Evolutionary conservation across 2,797 vertebrate genomes (phyloP).

Genomic region (Parotocinclus haroldoi): DNA sequence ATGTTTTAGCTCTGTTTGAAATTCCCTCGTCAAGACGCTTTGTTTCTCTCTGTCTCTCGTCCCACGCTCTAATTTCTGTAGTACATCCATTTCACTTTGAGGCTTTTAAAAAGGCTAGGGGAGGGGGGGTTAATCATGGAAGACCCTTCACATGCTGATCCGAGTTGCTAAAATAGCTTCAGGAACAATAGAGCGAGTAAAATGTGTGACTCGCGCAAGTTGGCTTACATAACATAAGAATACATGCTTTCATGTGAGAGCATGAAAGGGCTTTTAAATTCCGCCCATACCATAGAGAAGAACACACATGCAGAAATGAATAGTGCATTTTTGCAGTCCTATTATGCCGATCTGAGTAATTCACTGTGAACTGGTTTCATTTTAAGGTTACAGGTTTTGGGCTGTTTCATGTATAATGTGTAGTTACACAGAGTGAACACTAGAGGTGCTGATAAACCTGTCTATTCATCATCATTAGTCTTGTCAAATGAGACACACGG

Average conservation of each 20-base stretch:
- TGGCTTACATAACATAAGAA: conserved; percentile 17
- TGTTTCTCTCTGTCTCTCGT: conserved; percentile 7
- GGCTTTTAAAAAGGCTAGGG: conserved; percentile 30
- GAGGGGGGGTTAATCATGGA: conserved; percentile 28
- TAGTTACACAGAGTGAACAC: too few species aligned
- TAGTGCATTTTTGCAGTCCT: too few species aligned
- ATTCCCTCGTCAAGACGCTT: not conserved
- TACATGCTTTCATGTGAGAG: not conserved
- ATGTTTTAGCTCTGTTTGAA: not conserved
- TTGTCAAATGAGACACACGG: too few species aligned
- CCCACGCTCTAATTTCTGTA: conserved; percentile 29
- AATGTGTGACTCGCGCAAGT: conserved; percentile 28
- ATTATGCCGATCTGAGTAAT: too few species aligned
- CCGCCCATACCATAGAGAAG: too few species aligned
- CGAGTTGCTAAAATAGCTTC: conserved; percentile 19
- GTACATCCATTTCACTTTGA: conserved; percentile 28
- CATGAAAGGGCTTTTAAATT: not conserved
- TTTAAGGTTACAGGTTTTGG: too few species aligned
- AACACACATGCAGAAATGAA: too few species aligned
- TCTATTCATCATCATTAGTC: too few species aligned
- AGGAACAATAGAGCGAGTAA: conserved; percentile 8
- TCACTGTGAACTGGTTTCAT: too few species aligned
- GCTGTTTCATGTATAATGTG: too few species aligned
- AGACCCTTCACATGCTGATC: conserved; percentile 16
- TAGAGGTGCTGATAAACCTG: too few species aligned